Conservation (phyloP, 2,888 invertebrate species). For the Eupsilia transversa region DNA sequence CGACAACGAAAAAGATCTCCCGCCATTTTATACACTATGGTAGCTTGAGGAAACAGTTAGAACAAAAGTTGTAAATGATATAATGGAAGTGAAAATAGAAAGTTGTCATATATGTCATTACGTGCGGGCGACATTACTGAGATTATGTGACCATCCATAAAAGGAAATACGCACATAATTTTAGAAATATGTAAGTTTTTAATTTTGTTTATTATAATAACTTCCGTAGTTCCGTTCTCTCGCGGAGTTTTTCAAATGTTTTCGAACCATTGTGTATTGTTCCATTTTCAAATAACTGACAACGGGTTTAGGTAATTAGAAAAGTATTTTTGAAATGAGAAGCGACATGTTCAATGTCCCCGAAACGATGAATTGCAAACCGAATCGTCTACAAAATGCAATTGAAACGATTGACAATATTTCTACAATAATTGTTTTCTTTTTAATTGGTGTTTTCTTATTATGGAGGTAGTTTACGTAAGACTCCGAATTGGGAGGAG, state of each 20-base stretch:
- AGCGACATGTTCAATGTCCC: background rate
- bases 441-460: too few relatives aligned
- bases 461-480: background rate
- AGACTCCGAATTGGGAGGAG: background rate
- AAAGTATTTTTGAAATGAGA: background rate
- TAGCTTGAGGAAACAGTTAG: slow-evolving; percentile 61
- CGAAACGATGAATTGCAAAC: too few relatives aligned
- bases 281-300: slow-evolving; percentile 10
- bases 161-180: slow-evolving; percentile 25
- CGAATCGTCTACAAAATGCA: too few relatives aligned
- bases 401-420: too few relatives aligned
- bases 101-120: slow-evolving; percentile 66
- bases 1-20: slow-evolving; percentile 63
- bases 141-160: slow-evolving; percentile 31
- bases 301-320: background rate
- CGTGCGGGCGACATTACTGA: slow-evolving; percentile 52
- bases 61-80: slow-evolving; percentile 65
- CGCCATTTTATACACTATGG: slow-evolving; percentile 68
- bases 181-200: slow-evolving; percentile 30
- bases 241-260: background rate
- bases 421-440: too few relatives aligned
- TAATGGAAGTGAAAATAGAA: slow-evolving; percentile 72
- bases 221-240: slow-evolving; percentile 18
- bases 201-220: slow-evolving; percentile 43
- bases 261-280: slow-evolving; percentile 30